phyloP scores from a whole-genome alignment of 2,797 vertebrate genomes.

The Microctenopoma steveboyesi region DNA sequence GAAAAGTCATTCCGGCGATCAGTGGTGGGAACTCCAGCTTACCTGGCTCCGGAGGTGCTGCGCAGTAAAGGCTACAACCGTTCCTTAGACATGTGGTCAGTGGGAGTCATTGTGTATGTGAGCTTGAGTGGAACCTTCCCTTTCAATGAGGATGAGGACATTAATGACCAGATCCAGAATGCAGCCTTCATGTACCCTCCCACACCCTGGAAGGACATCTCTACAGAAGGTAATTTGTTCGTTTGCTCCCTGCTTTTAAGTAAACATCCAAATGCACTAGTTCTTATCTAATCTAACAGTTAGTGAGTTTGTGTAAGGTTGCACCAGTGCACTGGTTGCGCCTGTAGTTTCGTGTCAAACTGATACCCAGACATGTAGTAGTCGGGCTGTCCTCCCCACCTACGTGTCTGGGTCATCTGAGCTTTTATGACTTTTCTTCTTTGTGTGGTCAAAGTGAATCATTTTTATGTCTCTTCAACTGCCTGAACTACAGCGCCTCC shows the following conservation, averaged over 20 bases:
- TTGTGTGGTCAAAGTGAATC: constrained; percentile 59
- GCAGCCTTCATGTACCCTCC: constrained; percentile 98
- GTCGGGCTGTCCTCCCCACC: constrained; percentile 53
- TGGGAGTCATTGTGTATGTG: constrained; percentile 96
- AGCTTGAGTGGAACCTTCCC: constrained; percentile 97
- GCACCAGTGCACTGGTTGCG: not conserved
- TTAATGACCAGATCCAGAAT: constrained; percentile 98
- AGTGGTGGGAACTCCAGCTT: constrained; percentile 95
- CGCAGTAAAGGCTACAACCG: constrained; percentile 98
- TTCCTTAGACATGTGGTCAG: constrained; percentile 98
- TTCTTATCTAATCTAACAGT: not conserved
- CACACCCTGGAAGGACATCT: constrained; percentile 96
- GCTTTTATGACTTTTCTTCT: constrained; percentile 29
- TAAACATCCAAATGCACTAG: not conserved
- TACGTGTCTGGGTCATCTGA: constrained; percentile 66
- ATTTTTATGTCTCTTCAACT: constrained; percentile 42
- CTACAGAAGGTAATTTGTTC: constrained; percentile 86
- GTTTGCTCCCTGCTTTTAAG: not conserved
- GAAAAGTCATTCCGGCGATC: constrained; percentile 98
- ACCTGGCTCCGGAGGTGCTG: constrained; percentile 95
- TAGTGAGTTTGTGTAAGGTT: not conserved
- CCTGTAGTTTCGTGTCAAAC: constrained; percentile 27
- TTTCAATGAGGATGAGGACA: constrained; percentile 98
- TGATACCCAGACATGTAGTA: constrained; percentile 43
- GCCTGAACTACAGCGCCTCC: constrained; percentile 28